phyloP scores from a whole-genome alignment of 2,888 invertebrate genomes.

The Neoaliturus tenellus region DNA sequence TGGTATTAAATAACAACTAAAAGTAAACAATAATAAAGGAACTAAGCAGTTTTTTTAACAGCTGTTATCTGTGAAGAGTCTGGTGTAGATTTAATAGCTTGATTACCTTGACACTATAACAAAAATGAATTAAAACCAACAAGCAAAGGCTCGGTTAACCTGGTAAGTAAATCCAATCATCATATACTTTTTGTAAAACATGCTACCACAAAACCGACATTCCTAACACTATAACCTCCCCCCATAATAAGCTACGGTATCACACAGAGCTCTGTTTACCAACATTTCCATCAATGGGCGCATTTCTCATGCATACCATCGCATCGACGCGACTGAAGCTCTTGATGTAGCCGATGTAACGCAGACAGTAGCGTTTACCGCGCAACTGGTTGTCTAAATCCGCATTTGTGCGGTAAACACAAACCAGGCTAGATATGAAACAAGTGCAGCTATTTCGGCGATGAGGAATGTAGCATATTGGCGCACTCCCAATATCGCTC shows the following conservation, averaged over 20 bases:
- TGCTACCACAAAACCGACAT: no score
- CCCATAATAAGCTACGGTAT: background rate
- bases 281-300: background rate
- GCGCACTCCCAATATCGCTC: background rate
- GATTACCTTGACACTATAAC: no score
- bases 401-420: constrained; percentile 11
- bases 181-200: no score
- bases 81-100: no score
- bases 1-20: no score
- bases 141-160: no score
- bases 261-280: background rate
- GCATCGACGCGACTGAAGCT: background rate
- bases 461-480: background rate
- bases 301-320: background rate
- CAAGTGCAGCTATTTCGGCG: constrained; percentile 22
- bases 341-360: background rate
- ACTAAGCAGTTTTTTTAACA: no score
- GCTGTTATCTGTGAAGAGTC: no score
- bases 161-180: no score
- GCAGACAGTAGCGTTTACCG: background rate
- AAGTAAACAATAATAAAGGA: no score
- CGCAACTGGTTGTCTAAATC: background rate
- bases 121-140: no score
- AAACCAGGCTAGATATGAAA: constrained; percentile 12
- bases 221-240: no score